phyloP scores from a whole-genome alignment of 2,797 vertebrate species.

The Pangasius djambal region DNA sequence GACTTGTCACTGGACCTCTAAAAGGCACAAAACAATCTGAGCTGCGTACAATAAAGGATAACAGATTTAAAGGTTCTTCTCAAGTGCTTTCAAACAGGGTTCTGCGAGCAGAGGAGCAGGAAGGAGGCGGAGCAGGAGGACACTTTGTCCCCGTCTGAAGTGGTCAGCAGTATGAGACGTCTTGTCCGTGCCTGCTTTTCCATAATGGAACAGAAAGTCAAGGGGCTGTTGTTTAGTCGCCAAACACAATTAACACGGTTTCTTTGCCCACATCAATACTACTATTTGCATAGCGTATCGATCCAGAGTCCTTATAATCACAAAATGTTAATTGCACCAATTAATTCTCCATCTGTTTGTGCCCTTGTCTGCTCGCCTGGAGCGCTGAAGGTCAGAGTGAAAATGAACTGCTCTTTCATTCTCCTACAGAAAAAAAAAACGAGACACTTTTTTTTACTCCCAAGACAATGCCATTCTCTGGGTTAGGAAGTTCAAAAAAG shows the following conservation, averaged over 20 bases:
- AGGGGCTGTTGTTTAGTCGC: slow-evolving; percentile 71
- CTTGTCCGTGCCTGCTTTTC: slow-evolving; percentile 78
- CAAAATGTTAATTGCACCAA: slow-evolving; percentile 99
- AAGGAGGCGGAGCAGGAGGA: neutral
- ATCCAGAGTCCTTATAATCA: slow-evolving; percentile 93
- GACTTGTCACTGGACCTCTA: neutral
- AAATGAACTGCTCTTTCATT: slow-evolving; percentile 83
- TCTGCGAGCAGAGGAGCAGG: neutral
- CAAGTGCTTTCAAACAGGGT: neutral
- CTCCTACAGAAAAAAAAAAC: slow-evolving; percentile 64
- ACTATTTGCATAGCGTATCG: slow-evolving; percentile 93
- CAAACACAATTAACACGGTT: slow-evolving; percentile 84
- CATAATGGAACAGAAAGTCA: slow-evolving; percentile 81
- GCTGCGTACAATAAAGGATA: neutral
- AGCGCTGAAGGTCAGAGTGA: slow-evolving; percentile 90
- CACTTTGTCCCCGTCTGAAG: slow-evolving; percentile 62
- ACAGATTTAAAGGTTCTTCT: neutral
- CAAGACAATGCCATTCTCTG: slow-evolving; percentile 76
- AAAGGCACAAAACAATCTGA: neutral
- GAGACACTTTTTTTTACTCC: slow-evolving; percentile 59
- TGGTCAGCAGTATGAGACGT: slow-evolving; percentile 78
- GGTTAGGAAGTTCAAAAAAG: slow-evolving; percentile 72
- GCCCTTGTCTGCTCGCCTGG: slow-evolving; percentile 83
- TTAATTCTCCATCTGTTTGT: slow-evolving; percentile 97
- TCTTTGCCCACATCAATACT: slow-evolving; percentile 86